Percentiles rank a stretch among this genome's conserved stretches.
Conservation (phyloP, 2,888 invertebrate species). For the Tetropium fuscum region DNA sequence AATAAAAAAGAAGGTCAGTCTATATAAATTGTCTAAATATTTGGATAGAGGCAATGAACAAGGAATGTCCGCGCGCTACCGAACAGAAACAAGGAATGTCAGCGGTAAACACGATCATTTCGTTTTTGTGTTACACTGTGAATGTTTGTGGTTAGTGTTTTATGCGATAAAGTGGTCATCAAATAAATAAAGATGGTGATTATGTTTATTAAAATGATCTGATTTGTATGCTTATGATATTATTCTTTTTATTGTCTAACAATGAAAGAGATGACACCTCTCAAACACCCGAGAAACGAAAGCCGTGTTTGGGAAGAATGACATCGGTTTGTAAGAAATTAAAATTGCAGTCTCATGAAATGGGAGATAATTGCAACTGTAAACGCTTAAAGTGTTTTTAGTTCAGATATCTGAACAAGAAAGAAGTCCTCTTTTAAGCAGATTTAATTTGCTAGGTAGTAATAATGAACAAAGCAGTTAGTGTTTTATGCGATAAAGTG, state of each 20-base stretch:
- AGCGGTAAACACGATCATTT: not conserved
- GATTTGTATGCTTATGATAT: no score
- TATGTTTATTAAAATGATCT: no score
- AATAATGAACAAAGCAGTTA: conserved; percentile 2
- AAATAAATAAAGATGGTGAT: no score
- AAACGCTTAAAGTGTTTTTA: not conserved
- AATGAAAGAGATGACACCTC: not conserved
- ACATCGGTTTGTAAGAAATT: not conserved
- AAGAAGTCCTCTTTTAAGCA: not conserved
- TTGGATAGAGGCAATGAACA: not conserved
- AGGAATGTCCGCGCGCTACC: not conserved
- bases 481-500: no score
- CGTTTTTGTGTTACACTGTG: not conserved
- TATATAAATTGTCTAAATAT: not conserved
- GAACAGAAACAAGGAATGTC: not conserved
- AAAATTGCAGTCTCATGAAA: not conserved
- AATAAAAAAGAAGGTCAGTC: not conserved
- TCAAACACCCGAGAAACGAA: not conserved
- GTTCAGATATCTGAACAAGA: not conserved
- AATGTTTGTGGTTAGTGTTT: no score
- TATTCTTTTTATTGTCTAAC: not conserved
- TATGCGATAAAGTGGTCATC: no score
- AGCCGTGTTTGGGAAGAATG: not conserved
- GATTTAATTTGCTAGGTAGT: not conserved
- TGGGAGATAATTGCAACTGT: not conserved